Base-by-base conservation (phyloP, 2,888 invertebrate species). In the Esperia sulphurella region DNA sequence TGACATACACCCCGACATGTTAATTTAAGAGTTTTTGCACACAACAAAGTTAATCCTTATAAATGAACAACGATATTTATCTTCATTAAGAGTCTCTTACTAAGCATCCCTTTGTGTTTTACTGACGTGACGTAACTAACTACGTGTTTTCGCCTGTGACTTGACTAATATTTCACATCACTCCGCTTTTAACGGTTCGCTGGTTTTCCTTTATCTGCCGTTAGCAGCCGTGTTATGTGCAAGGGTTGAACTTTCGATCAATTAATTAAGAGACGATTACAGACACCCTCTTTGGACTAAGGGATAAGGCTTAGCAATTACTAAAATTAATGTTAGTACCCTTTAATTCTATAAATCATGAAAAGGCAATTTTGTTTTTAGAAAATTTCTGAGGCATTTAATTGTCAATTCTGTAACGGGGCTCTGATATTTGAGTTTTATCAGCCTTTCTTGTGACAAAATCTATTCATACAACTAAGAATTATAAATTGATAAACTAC, bases 201-300 rank as follows among this genome's bases (percentile, higher is more conserved):
- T 79, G 83, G 74, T 61, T 79, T 75, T 72, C 82, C 82, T 87
- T 86, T 87, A 87, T 87, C 86, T 83, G 70, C 63, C 67, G 76
- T 75, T 74, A 80, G 82, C 86, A 83, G 81, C 72, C 81, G 70
- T 83, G 83, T 82, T 83, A 83, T 81, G 79, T 79, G 83, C 80
- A 75, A 76, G 83, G 85, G 84, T 75, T 83, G 77, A 85, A 84
- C 76, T 87, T 87, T 86, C 86, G 75, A 89, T 89, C 86, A 86
- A 88, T 89, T 89, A 87, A 88, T 89, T 88, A 85, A 74, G 71
- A 76, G 75, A 74, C 82, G 83, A 83, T 84, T 84, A 82, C 14
- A 67, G 71, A 68, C 74, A 58, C 75, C 69, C 81, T 70, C 75
- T 63, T 55, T 75, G 76, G 67, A 52, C 62, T 61, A 14, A n/a